Evolutionary conservation across 2,888 invertebrate species (phyloP), one percentile per base, ranked within the genome.

Genomic region (Drosophila koepferae): DNA sequence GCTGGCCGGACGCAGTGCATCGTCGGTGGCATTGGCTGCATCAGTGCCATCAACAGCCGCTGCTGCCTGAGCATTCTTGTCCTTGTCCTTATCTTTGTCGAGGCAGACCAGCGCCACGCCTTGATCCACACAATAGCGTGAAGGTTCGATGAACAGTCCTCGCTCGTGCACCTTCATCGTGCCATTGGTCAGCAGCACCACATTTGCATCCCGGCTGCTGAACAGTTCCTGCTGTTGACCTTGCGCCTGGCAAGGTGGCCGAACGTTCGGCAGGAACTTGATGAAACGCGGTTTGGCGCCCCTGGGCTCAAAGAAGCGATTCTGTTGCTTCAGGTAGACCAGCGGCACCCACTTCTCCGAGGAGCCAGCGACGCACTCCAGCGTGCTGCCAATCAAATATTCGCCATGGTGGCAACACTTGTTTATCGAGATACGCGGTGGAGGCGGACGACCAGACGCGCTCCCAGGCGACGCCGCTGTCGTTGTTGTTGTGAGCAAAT

Each of bases 111-210:
- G 93, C 10, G 95, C 95, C 3, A 94, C 95, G 20, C 94, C 94
- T 43, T 94, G 93, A 91, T 97, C 97, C 48, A 95, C 94, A 92
- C 97, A 97, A 92, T 95, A 97, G 46, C 94, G 94, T 1, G 92
- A 91, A 0, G 95, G 94, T 8, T 94, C 93, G 67, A 96, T 91
- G 0, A 92, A 81, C 2, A 90, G 80, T 0, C 90, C 89, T 54
- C 94, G 93, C 63, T 94, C 94, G 0, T 95, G 93, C 71, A 95
- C 91, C 82, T 94, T 93, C 64, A 96, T 93, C 12, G 95, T 95
- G 0, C 96, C 97, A 91, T 95, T 95, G 77, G 95, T 95, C 71
- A 96, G 94, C n/a, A 96, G 92, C 48, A 95, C 90, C 8, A 92
- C 83, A 56, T 90, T 93, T 20, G 74, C 77, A 18, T 64, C 69